Evolutionary conservation across 2,888 invertebrate species (phyloP).

Genomic region (Vandiemenella viatica): DNA sequence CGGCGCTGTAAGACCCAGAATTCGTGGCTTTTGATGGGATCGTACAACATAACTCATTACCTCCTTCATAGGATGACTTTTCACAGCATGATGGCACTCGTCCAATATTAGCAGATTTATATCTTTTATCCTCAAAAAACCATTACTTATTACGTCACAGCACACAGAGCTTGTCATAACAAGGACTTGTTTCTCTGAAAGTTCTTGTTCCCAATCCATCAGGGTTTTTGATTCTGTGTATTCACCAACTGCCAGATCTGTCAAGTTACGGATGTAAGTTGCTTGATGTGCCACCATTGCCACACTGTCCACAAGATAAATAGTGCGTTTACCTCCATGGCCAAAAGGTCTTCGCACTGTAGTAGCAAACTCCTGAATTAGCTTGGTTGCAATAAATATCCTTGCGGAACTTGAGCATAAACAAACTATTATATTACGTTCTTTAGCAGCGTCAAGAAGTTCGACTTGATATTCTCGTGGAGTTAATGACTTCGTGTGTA

Average conservation of each 20-base stretch:
- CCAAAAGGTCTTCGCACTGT: slow-evolving; percentile 41
- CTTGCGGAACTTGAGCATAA: slow-evolving; percentile 61
- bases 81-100: slow-evolving; percentile 71
- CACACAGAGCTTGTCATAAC: slow-evolving; percentile 42
- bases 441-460: slow-evolving; percentile 55
- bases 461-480: slow-evolving; percentile 67
- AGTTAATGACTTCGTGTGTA: slow-evolving; percentile 63
- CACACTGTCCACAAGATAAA: slow-evolving; percentile 27
- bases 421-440: slow-evolving; percentile 62
- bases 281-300: slow-evolving; percentile 29
- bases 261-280: slow-evolving; percentile 36
- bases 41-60: slow-evolving; percentile 26
- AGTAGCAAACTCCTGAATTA: slow-evolving; percentile 67
- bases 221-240: slow-evolving; percentile 22
- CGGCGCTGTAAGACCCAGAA: slow-evolving; percentile 69
- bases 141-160: slow-evolving; percentile 32
- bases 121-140: slow-evolving; percentile 34
- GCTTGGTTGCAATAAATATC: slow-evolving; percentile 72
- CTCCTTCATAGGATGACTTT: no score
- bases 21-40: slow-evolving; percentile 40
- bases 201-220: slow-evolving; percentile 27
- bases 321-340: slow-evolving; percentile 31
- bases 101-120: slow-evolving; percentile 78
- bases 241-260: slow-evolving; percentile 34
- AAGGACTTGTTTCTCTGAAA: slow-evolving; percentile 36